Percentiles rank a stretch among this genome's conserved stretches.
Evolutionary conservation across 2,888 invertebrate genomes (phyloP).

Genomic region (Himalopsyche japonica): DNA sequence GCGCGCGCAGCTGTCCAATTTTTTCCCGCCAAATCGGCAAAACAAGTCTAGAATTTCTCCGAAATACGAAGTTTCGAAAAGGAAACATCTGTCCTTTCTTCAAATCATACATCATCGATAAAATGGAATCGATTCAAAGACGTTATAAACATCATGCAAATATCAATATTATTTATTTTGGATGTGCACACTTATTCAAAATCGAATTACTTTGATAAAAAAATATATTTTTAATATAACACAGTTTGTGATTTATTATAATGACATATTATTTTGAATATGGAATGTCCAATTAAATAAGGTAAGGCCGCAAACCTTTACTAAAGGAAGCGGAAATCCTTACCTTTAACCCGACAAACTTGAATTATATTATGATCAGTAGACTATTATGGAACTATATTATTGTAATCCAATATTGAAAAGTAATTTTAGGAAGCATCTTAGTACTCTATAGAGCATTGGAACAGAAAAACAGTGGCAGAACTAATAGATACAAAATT

Average conservation of each 20-base stretch:
- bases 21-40: slow-evolving; percentile 19
- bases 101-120: neutral
- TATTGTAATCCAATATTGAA: no score
- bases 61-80: slow-evolving; percentile 18
- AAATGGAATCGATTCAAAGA: neutral
- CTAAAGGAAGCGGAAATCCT: slow-evolving; percentile 32
- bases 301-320: neutral
- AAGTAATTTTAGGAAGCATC: no score
- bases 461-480: no score
- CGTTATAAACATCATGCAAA: neutral
- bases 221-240: no score
- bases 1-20: slow-evolving; percentile 34
- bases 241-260: no score
- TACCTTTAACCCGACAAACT: slow-evolving; percentile 25
- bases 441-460: no score
- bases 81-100: slow-evolving; percentile 19
- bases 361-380: neutral
- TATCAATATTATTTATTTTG: no score
- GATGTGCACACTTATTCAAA: no score
- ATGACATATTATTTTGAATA: no score
- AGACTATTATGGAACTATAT: slow-evolving; percentile 2
- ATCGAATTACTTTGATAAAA: no score
- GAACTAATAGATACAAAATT: no score
- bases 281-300: no score
- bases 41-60: slow-evolving; percentile 11